Conservation (phyloP, 2,888 invertebrate species). For the Aethes cnicana region DNA sequence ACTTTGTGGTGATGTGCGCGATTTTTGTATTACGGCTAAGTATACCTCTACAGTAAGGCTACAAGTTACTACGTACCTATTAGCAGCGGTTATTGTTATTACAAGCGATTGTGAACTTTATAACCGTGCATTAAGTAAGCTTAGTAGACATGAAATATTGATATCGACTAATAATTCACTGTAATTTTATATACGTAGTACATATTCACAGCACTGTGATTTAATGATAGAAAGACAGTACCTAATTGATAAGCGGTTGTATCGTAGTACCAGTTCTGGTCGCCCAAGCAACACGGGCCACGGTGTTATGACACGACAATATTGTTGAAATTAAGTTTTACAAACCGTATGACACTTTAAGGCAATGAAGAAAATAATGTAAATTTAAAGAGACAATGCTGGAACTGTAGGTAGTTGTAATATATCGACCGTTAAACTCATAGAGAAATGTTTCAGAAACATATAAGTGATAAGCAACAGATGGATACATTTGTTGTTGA, state of each 20-base stretch:
- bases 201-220: conserved; percentile 28
- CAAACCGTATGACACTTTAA: conserved; percentile 43
- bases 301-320: conserved; percentile 26
- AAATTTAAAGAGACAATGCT: conserved; percentile 29
- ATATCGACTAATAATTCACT: conserved; percentile 8
- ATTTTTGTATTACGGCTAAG: conserved; percentile 12
- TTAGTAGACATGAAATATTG: conserved; percentile 13
- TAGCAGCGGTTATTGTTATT: neutral
- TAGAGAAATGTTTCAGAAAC: neutral
- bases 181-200: conserved; percentile 8
- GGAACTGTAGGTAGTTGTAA: no score
- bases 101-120: no score
- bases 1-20: conserved; percentile 37
- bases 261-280: conserved; percentile 1
- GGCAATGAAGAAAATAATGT: conserved; percentile 52
- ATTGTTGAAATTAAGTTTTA: conserved; percentile 26
- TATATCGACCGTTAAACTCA: neutral
- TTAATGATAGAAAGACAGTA: conserved; percentile 9
- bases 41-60: conserved; percentile 3
- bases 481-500: conserved; percentile 56
- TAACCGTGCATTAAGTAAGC: conserved; percentile 1
- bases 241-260: conserved; percentile 15
- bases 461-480: conserved; percentile 27
- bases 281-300: neutral
- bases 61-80: neutral